Evolutionary conservation across 2,113 vertebrate genomes (phyloP).

Genomic region (Neolamprologus tretocephalus): DNA sequence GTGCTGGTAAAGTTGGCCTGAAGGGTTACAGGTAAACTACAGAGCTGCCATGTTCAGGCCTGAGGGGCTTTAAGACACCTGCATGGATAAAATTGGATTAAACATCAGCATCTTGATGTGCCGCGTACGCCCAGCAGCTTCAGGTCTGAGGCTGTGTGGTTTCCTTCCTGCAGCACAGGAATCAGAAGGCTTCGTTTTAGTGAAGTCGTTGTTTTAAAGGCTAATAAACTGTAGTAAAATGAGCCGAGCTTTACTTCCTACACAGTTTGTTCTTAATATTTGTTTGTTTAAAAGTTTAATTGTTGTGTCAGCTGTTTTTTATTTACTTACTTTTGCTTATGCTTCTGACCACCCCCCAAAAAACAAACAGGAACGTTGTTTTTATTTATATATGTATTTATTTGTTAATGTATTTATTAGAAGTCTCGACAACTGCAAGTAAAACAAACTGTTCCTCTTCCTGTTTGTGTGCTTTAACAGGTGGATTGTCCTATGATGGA

Average conservation of each 20-base stretch:
- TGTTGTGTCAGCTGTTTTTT: background rate
- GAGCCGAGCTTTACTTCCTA: background rate
- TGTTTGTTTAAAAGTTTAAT: background rate
- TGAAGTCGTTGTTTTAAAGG: background rate
- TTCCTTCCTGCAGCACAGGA: background rate
- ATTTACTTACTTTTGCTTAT: background rate
- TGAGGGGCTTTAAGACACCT: background rate
- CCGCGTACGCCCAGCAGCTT: fast-evolving
- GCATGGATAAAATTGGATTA: background rate
- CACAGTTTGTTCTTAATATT: background rate
- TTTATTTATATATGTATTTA: background rate
- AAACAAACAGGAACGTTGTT: background rate
- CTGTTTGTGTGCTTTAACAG: background rate
- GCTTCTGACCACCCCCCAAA: background rate
- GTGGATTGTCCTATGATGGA: constrained; percentile 73
- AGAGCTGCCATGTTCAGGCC: background rate
- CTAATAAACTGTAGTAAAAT: background rate
- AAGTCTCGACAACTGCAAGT: background rate
- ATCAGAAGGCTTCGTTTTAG: background rate
- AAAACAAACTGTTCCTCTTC: background rate
- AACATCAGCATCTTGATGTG: background rate
- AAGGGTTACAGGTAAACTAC: background rate
- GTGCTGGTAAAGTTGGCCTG: background rate
- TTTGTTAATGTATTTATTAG: background rate
- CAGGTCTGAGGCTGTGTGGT: background rate